These are phyloP conservation scores for Brachionus calyciflorus DNA, from an alignment of 1,140 invertebrate species.

Conservation along the genomic window DNA sequence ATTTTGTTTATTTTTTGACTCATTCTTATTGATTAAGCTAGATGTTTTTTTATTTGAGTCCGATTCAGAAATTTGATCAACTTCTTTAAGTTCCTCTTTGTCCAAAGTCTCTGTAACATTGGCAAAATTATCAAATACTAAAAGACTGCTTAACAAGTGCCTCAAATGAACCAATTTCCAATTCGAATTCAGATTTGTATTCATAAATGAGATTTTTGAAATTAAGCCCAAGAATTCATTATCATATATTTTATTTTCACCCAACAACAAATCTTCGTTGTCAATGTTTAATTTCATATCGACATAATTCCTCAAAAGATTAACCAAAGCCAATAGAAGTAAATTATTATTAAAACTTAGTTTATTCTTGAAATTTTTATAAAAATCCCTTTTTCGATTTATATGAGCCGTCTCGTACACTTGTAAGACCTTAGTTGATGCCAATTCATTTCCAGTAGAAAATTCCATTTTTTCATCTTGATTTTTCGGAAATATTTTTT, in stretches of 20 bases:
- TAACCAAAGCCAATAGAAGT: not conserved
- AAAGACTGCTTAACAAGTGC: not conserved
- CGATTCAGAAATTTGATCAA: not conserved
- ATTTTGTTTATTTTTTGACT: not conserved
- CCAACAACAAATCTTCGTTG: no score
- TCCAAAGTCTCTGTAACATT: not conserved
- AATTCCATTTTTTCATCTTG: not conserved
- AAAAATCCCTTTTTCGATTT: not conserved
- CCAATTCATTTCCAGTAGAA: no score
- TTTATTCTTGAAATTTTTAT: not conserved
- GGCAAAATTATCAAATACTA: not conserved
- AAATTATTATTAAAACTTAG: not conserved
- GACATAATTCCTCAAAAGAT: not conserved
- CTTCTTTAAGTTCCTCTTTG: not conserved
- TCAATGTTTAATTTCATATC: no score
- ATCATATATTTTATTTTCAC: not conserved
- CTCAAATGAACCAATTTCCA: constrained; percentile 15
- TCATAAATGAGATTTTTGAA: constrained; percentile 12
- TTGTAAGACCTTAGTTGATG: no score
- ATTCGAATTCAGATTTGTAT: constrained; percentile 28
- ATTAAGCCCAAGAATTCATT: not conserved
- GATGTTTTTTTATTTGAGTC: not conserved
- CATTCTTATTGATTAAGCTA: no score
- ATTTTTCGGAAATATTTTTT: not conserved
- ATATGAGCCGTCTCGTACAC: not conserved